Base-by-base conservation (phyloP, 2,888 invertebrate genomes). In the Cinara cedri region DNA sequence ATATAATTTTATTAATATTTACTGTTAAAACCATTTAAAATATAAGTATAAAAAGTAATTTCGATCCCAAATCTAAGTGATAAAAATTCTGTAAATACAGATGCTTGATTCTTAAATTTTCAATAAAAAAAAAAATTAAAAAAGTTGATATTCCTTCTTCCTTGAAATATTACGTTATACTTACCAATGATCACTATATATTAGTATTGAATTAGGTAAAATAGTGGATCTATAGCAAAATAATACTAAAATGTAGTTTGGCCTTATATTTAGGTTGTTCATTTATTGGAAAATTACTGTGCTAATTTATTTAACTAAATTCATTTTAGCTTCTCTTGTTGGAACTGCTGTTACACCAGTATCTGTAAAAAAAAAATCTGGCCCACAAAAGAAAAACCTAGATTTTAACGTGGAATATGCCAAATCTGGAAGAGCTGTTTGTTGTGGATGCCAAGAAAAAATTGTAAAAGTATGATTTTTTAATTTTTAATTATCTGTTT, bases 351-450 rank as follows among this genome's bases (percentile, higher is more conserved):
- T 85, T 34, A 34, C 34, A 0, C 85, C 84, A 46, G 83, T 84
- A 57, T 85, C 21, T 44, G 34, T 13, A 60, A 78, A 75, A 81
- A 81, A 74, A 54, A 82, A 81, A 78, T 76, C 65, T 82, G 80
- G 60, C n/a, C 2, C 80, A 0, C 81, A 81, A 68, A 42, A 82
- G 81, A 62, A 62, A 1, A 82, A 89, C 0, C 89, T 89, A 82
- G 92, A 96, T 85, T 97, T 91, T 85, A 86, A 86, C 8, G 88
- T 94, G 16, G 96, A 96, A 85, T 95, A 96, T 86, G 90, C 97
- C 0, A 96, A 95, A 85, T 94, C 94, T 1, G 91, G 90, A 82
- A 88, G 93, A 72, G 91, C 96, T 44, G 87, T 87, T 16, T 98
- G 97, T 84, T 87, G 90, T 81, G 94, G 92, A 0, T 98, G 97